Base-by-base conservation (phyloP, 2,888 invertebrate genomes). In the Lasioglossum villosulum region DNA sequence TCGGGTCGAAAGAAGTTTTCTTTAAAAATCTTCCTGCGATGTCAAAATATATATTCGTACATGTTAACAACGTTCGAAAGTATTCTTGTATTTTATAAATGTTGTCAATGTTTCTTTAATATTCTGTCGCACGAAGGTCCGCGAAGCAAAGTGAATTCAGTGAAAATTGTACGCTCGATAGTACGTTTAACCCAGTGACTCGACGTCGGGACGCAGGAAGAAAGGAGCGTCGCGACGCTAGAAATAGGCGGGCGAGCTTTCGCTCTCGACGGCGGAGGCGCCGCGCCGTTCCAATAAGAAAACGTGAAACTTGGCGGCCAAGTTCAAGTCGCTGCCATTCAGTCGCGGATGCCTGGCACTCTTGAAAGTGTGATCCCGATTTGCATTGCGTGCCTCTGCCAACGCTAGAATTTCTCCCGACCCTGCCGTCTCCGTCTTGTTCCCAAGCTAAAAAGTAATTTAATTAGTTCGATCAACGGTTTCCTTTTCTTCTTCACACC, bases 181-280 rank as follows among this genome's bases (percentile, higher is more conserved):
- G 88, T 89, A 87, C 91, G 91, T 92, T 93, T 94, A 93, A 94
- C 93, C 93, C 90, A 92, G 91, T 93, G 91, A 93, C 92, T 92
- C 89, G 82, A 84, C 87, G 89, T 78, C 83, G 88, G 89, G 89
- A 90, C 88, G 89, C 82, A 88, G 91, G 92, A 92, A 92, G 93
- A 92, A 93, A 92, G 91, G 91, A 92, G 90, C 90, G 92, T 88
- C 90, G 89, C 88, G 91, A 89, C 90, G 92, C 92, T 93, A 92
- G 93, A 95, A 95, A 94, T 94, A 94, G 94, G 91, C 92, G 92
- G 92, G 84, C 87, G 90, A 92, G 93, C 93, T 94, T 94, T 94
- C 93, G 92, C 94, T 93, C 92, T 94, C 94, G 90, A 92, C 92
- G 92, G 87, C 89, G 90, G 88, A 88, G 87, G 89, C 88, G 88